A percentile compares a stretch with the other conserved stretches of the same genome.
Conservation (phyloP, 2,113 vertebrate genomes). For the Petrocephalus zakoni region DNA sequence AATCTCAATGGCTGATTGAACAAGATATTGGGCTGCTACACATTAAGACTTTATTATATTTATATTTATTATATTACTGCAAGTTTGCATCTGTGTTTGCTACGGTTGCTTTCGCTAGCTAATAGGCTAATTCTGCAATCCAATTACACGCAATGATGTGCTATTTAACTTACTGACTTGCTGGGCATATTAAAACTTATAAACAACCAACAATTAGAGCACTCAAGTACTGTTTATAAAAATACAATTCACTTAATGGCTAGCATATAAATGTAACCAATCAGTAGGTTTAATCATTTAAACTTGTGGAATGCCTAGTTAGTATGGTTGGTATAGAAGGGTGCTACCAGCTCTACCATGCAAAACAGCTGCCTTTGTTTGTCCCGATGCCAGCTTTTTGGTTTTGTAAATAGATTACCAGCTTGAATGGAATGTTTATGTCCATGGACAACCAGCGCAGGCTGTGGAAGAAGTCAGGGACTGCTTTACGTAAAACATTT, state of each 20-base stretch:
- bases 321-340: not conserved
- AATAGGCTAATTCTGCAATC: not conserved
- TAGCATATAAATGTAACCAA: not conserved
- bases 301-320: not conserved
- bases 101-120: not conserved
- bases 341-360: not conserved
- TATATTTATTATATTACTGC: no score
- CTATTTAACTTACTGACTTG: not conserved
- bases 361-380: not conserved
- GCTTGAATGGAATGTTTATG: not conserved
- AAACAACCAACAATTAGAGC: not conserved
- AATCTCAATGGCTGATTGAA: not conserved
- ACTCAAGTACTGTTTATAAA: not conserved
- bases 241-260: not conserved
- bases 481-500: not conserved
- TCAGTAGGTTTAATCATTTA: not conserved
- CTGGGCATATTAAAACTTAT: not conserved
- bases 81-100: not conserved
- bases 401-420: not conserved
- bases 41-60: not conserved
- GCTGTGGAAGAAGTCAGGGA: not conserved
- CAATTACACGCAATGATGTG: not conserved
- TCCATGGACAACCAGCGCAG: not conserved
- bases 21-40: not conserved
- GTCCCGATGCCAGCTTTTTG: not conserved